These are phyloP conservation scores for Gymnosoma rotundatum DNA, from an alignment of 2,888 invertebrate genomes.

Conservation along the genomic window DNA sequence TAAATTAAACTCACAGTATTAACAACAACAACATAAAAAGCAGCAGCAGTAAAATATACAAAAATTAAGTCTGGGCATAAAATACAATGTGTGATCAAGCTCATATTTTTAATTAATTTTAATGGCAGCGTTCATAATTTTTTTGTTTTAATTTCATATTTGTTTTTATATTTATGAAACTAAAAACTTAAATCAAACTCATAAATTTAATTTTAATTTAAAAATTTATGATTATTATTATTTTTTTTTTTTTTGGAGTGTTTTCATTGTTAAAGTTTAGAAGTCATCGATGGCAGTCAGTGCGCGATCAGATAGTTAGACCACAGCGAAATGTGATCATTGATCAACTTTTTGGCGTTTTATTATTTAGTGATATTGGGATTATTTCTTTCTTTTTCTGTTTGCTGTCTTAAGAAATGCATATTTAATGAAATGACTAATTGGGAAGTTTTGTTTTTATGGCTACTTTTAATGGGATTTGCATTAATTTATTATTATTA, in stretches of 20 bases:
- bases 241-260: no score
- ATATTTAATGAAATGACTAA: constrained; percentile 69
- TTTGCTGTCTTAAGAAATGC: constrained; percentile 41
- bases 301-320: not conserved
- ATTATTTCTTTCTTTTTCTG: not conserved
- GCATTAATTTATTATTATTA: constrained; percentile 63
- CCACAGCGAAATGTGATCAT: constrained; percentile 16
- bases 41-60: no score
- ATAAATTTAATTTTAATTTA: constrained; percentile 29
- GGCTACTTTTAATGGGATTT: constrained; percentile 67
- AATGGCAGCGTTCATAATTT: constrained; percentile 60
- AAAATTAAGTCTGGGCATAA: constrained; percentile 29
- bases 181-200: constrained; percentile 11
- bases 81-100: constrained; percentile 66
- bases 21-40: constrained; percentile 21
- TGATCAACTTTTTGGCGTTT: constrained; percentile 26
- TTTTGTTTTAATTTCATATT: constrained; percentile 4
- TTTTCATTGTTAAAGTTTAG: constrained; percentile 5
- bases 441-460: constrained; percentile 69
- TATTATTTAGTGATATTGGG: constrained; percentile 9
- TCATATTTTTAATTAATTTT: constrained; percentile 69
- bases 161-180: constrained; percentile 16
- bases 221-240: constrained; percentile 39
- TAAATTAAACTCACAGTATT: constrained; percentile 48
- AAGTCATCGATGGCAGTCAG: not conserved